Evolutionary conservation across 1,140 invertebrate genomes (phyloP).

Genomic region (Drosophila athabasca): DNA sequence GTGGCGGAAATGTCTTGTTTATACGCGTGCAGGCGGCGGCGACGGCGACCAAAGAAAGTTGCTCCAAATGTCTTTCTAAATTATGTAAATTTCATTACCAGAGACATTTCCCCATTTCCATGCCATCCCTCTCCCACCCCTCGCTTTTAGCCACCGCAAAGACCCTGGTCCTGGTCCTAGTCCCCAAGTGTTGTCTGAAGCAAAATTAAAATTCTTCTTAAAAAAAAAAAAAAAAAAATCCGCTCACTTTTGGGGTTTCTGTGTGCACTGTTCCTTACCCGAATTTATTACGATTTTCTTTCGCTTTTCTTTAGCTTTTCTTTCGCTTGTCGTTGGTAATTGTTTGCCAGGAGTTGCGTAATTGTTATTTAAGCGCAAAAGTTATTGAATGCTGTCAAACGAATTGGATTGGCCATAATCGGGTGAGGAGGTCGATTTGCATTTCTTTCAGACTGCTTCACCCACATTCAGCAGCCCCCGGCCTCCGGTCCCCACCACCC

Average conservation of each 20-base stretch:
- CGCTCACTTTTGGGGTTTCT: conserved; percentile 49
- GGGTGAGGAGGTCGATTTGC: conserved; percentile 41
- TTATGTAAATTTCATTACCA: conserved; percentile 80
- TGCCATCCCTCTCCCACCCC: background rate
- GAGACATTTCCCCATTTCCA: conserved; percentile 35
- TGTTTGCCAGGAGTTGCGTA: conserved; percentile 69
- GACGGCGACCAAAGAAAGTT: conserved; percentile 48
- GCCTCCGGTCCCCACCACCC: too few relatives aligned
- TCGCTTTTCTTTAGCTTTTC: conserved; percentile 44
- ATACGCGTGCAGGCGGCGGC: conserved; percentile 60
- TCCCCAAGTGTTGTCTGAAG: conserved; percentile 26
- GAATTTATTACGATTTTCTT: conserved; percentile 63
- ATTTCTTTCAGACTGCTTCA: conserved; percentile 31
- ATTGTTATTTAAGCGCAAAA: conserved; percentile 70
- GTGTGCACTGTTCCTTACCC: background rate
- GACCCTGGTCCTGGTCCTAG: conserved; percentile 1
- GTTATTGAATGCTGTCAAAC: conserved; percentile 65
- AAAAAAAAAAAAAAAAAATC: conserved; percentile 54
- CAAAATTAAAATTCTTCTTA: conserved; percentile 78
- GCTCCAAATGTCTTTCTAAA: conserved; percentile 79
- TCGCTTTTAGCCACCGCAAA: conserved; percentile 9
- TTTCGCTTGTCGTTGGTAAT: conserved; percentile 58
- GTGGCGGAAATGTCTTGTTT: conserved; percentile 82
- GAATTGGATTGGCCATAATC: conserved; percentile 62
- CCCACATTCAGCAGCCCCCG: conserved; percentile 19